These are phyloP conservation scores for Aurelia aurita complex sp. Pacific DNA, from an alignment of 30 jellyfish, hydroid and myxozoan species.

Conservation along the genomic window DNA sequence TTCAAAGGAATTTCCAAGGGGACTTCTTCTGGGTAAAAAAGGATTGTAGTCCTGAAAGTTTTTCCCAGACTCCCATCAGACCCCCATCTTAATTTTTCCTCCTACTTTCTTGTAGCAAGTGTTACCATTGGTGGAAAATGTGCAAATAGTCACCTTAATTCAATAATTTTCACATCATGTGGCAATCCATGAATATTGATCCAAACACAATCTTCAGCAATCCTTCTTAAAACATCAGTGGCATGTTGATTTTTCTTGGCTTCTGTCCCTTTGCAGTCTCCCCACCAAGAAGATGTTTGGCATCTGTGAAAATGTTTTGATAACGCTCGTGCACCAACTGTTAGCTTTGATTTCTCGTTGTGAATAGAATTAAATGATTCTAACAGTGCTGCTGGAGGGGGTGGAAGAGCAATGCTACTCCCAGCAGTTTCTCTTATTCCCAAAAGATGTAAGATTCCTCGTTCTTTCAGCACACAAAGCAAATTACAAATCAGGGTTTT, in stretches of 20 bases:
- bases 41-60: too few species aligned
- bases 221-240: slow-evolving; percentile 20
- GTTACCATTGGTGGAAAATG: too few species aligned
- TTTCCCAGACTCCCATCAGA: too few species aligned
- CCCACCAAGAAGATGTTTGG: slow-evolving; percentile 80
- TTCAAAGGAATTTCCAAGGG: too few species aligned
- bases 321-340: slow-evolving; percentile 91
- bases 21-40: too few species aligned
- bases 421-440: slow-evolving; percentile 83
- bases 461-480: slow-evolving; percentile 27
- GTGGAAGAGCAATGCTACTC: slow-evolving; percentile 64
- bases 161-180: slow-evolving; percentile 70
- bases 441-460: slow-evolving; percentile 65
- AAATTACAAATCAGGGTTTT: not conserved
- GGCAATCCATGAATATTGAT: slow-evolving; percentile 83
- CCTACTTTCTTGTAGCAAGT: too few species aligned
- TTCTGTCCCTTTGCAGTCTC: slow-evolving; percentile 78
- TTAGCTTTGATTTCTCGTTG: slow-evolving; percentile 55
- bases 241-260: slow-evolving; percentile 69
- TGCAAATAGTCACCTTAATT: slow-evolving; percentile 30
- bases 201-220: slow-evolving; percentile 73
- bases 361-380: slow-evolving; percentile 43
- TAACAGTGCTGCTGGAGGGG: slow-evolving; percentile 41
- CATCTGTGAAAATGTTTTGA: slow-evolving; percentile 89
- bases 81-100: too few species aligned